Conservation (phyloP, 2,113 vertebrate genomes). For the Vulpes ferrilata region DNA sequence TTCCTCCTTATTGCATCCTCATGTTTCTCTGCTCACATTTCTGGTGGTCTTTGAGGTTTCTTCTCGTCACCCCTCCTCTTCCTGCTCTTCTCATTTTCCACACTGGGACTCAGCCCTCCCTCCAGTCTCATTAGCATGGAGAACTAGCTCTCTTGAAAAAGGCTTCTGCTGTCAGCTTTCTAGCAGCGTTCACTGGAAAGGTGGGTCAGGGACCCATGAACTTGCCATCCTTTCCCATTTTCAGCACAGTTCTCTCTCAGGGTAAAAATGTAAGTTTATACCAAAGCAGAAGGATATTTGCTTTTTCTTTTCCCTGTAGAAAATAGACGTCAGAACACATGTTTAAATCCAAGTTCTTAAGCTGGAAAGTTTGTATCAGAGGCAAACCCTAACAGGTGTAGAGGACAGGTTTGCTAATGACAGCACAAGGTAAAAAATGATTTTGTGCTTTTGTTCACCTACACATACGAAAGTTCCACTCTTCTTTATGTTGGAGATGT, state of each 20-base stretch:
- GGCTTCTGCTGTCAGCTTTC: not conserved
- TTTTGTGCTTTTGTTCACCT: constrained; percentile 66
- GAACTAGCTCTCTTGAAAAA: not conserved
- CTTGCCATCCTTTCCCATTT: not conserved
- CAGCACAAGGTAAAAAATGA: constrained; percentile 64
- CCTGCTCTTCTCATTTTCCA: not conserved
- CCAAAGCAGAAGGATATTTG: not conserved
- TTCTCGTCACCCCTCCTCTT: not conserved
- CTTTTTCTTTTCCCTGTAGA: not conserved
- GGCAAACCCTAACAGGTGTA: not conserved
- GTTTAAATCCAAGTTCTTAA: not conserved
- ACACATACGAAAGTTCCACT: constrained; percentile 43
- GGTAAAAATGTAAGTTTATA: not conserved
- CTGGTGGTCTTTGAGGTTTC: not conserved
- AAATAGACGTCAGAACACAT: not conserved
- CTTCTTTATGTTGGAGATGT: constrained; percentile 70
- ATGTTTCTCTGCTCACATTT: not conserved
- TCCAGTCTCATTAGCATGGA: not conserved
- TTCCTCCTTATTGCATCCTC: not conserved
- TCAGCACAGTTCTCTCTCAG: not conserved
- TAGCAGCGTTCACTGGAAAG: not conserved
- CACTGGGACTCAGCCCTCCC: not conserved
- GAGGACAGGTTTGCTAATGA: constrained; percentile 51
- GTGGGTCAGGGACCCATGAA: not conserved
- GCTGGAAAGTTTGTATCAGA: not conserved